Percentiles rank a stretch among this genome's conserved stretches.
Conservation (phyloP, 2,113 vertebrate genomes). For the Mus pahari region DNA sequence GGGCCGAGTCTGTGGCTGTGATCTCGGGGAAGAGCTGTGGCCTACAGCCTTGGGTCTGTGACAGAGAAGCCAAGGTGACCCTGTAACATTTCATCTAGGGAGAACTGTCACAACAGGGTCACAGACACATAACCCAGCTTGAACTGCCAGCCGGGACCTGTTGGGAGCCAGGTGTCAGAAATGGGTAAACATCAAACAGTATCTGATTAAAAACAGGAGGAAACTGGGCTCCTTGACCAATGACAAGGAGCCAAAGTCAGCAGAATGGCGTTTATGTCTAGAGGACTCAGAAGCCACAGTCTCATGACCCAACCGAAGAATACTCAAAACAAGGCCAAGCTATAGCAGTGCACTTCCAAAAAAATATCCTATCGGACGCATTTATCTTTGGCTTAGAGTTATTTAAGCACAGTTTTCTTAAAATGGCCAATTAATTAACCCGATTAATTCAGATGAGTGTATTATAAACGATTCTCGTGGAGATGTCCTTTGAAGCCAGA, state of each 20-base stretch:
- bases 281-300: constrained; percentile 72
- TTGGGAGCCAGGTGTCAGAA: constrained; percentile 78
- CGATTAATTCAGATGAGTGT: background rate
- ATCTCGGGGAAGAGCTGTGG: constrained; percentile 71
- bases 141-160: constrained; percentile 49
- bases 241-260: constrained; percentile 73
- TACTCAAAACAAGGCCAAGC: constrained; percentile 62
- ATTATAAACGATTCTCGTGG: background rate
- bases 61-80: constrained; percentile 56
- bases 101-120: constrained; percentile 32
- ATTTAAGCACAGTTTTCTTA: constrained; percentile 50
- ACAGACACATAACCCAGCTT: background rate
- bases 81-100: constrained; percentile 22
- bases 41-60: background rate
- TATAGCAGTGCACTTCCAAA: constrained; percentile 40
- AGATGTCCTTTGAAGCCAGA: constrained; percentile 53
- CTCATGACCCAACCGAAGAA: constrained; percentile 73
- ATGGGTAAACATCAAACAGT: constrained; percentile 74
- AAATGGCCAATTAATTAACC: background rate
- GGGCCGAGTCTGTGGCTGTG: constrained; percentile 23
- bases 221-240: constrained; percentile 57
- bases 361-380: constrained; percentile 49
- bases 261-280: constrained; percentile 58
- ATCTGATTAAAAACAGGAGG: constrained; percentile 78
- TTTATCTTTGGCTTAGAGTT: constrained; percentile 70